phyloP scores from a whole-genome alignment of 2,113 vertebrate species.

The Sula dactylatra region DNA sequence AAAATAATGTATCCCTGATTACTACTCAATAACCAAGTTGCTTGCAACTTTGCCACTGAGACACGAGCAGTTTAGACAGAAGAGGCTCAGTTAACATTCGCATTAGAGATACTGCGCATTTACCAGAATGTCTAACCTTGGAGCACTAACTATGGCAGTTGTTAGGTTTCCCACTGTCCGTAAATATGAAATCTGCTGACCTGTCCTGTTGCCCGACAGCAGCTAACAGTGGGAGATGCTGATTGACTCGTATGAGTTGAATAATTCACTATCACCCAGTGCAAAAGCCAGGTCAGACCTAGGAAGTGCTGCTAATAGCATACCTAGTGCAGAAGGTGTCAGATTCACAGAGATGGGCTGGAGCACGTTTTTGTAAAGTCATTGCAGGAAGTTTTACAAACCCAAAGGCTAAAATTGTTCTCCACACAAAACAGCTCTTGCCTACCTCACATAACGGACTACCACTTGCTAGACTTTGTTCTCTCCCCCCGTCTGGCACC shows the following conservation, averaged over 20 bases:
- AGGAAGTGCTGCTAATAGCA: neutral
- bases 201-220: neutral
- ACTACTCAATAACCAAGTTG: neutral
- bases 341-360: neutral
- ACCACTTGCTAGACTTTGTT: neutral
- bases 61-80: neutral
- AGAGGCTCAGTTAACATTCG: neutral
- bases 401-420: neutral
- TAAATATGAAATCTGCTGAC: neutral
- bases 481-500: no score
- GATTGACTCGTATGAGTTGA: rapidly evolving
- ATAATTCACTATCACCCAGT: neutral
- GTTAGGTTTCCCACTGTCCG: neutral
- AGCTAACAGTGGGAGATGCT: neutral
- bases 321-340: neutral
- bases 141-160: neutral
- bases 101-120: rapidly evolving
- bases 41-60: neutral
- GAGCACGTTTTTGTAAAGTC: neutral
- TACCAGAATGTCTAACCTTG: neutral
- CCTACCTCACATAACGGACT: neutral
- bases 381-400: neutral
- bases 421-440: neutral
- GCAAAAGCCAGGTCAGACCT: neutral
- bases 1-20: neutral